A percentile compares a stretch with the other conserved stretches of the same genome.
These are phyloP conservation scores for Sebastes kiyomatsui DNA, from an alignment of 2,797 vertebrate genomes.

Conservation along the genomic window DNA sequence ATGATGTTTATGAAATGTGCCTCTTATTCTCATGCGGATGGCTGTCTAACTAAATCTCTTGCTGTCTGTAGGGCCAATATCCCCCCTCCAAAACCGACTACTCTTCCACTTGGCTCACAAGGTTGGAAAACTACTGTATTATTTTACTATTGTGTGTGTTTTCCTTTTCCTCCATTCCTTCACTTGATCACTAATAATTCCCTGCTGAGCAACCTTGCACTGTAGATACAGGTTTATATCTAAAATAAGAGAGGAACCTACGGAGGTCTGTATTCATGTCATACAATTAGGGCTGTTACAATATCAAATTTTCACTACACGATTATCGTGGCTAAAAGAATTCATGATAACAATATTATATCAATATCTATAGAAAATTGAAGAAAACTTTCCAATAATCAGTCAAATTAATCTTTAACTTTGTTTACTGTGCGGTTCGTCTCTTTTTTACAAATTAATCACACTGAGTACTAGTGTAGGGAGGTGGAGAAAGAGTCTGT, in stretches of 20 bases:
- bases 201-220: background rate
- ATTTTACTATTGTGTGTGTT: background rate
- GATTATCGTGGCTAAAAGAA: background rate
- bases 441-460: background rate
- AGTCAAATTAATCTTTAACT: background rate
- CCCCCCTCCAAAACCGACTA: slow-evolving; percentile 93
- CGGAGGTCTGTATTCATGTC: background rate
- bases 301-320: background rate
- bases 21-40: slow-evolving; percentile 40
- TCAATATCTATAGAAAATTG: background rate
- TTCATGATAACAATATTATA: background rate
- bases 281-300: background rate
- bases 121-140: slow-evolving; percentile 76
- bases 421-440: background rate
- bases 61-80: slow-evolving; percentile 84
- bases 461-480: background rate
- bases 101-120: slow-evolving; percentile 98
- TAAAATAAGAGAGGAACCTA: background rate
- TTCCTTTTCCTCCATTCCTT: background rate
- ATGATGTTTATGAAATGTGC: background rate
- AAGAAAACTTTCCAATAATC: no score
- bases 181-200: background rate
- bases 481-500: background rate
- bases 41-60: slow-evolving; percentile 51
- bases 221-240: background rate